A percentile compares a stretch with the other conserved stretches of the same genome.
phyloP scores from a whole-genome alignment of 1,140 invertebrate genomes.

The Euwallacea similis region DNA sequence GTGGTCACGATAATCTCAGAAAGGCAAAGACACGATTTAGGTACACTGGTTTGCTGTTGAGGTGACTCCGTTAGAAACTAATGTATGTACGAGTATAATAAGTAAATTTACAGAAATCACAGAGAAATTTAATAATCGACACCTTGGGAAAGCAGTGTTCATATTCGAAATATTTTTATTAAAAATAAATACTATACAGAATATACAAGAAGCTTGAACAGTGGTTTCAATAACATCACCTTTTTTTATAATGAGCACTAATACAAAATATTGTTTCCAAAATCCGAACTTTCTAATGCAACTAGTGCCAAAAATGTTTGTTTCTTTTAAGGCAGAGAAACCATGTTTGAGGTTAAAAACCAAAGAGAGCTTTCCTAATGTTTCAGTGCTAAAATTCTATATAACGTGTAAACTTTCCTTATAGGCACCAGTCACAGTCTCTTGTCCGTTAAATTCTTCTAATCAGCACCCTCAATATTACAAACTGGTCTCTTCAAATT shows the following conservation, averaged over 20 bases:
- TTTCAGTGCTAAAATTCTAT: not conserved
- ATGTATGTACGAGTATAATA: not conserved
- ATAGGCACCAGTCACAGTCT: conserved; percentile 33
- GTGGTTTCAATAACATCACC: no score
- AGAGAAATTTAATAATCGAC: conserved; percentile 22
- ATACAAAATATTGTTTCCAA: no score
- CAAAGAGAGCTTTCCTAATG: not conserved
- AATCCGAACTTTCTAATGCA: no score
- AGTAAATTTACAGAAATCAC: conserved; percentile 28
- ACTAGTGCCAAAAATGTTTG: no score
- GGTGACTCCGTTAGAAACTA: conserved; percentile 9
- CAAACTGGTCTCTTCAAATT: conserved; percentile 22
- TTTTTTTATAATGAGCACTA: no score
- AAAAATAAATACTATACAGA: conserved; percentile 38
- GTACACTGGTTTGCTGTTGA: conserved; percentile 27
- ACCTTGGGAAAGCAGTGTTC: conserved; percentile 5
- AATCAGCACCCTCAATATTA: conserved; percentile 21
- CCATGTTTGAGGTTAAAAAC: not conserved
- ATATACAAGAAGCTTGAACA: conserved; percentile 20
- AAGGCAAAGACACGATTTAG: conserved; percentile 34
- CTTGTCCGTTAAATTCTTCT: conserved; percentile 20
- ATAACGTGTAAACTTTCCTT: conserved; percentile 9
- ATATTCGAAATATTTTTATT: conserved; percentile 20
- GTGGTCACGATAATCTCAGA: not conserved
- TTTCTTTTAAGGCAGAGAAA: no score